Conservation (phyloP, 2,797 vertebrate species). For the Sebastes kiyomatsui region DNA sequence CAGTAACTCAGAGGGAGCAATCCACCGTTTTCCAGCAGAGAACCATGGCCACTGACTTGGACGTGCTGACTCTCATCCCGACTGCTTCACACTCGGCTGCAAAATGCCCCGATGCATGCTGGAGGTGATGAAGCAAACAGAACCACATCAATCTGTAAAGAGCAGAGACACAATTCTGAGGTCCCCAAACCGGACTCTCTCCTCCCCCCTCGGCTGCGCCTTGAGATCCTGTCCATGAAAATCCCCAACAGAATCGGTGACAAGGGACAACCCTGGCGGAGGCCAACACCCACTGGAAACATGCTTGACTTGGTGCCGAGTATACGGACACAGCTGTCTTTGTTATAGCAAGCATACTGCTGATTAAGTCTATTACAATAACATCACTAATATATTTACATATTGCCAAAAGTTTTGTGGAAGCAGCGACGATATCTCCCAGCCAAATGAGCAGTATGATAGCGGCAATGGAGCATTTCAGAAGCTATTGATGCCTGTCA, state of each 20-base stretch:
- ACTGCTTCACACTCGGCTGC: too few species aligned
- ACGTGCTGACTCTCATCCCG: too few species aligned
- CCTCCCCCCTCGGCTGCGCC: too few species aligned
- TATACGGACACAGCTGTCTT: neutral
- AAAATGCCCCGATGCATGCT: neutral
- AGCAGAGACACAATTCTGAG: too few species aligned
- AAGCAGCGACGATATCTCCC: neutral
- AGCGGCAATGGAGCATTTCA: constrained; percentile 27
- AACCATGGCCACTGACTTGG: too few species aligned
- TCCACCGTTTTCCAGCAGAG: neutral
- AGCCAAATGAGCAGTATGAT: neutral
- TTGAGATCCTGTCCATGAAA: too few species aligned
- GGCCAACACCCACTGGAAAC: neutral
- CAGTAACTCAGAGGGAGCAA: neutral
- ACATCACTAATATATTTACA: neutral
- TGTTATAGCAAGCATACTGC: neutral
- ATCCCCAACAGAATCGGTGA: too few species aligned
- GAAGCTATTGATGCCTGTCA: constrained; percentile 42
- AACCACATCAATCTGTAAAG: too few species aligned
- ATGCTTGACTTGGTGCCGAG: neutral
- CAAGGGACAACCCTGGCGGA: too few species aligned
- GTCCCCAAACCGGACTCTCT: too few species aligned
- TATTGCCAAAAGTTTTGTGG: neutral
- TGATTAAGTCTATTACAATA: neutral
- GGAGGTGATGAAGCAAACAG: neutral